These are phyloP conservation scores for Noctua fimbriata DNA, from an alignment of 2,888 invertebrate species.

Conservation along the genomic window DNA sequence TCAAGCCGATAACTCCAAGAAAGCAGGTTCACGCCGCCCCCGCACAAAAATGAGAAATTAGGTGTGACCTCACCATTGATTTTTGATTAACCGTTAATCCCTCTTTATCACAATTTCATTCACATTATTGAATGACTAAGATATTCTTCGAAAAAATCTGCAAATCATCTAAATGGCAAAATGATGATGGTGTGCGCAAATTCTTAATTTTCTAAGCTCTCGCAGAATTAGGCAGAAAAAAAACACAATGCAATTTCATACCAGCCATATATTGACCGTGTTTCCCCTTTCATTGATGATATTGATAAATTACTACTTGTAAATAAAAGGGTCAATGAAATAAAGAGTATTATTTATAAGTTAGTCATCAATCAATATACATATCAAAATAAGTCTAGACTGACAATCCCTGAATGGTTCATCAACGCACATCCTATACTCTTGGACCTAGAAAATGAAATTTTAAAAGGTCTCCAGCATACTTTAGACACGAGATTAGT, in stretches of 20 bases:
- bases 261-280: background rate
- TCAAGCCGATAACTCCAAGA: conserved; percentile 4
- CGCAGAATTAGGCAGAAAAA: conserved; percentile 2
- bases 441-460: background rate
- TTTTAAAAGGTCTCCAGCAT: background rate
- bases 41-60: conserved; percentile 44
- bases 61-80: conserved; percentile 49
- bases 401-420: background rate
- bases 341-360: background rate
- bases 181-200: conserved; percentile 16
- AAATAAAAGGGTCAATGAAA: background rate
- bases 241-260: conserved; percentile 9
- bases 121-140: conserved; percentile 48
- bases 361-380: background rate
- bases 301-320: background rate
- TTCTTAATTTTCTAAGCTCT: conserved; percentile 28
- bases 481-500: background rate
- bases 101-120: conserved; percentile 44
- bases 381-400: no score
- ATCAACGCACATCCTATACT: background rate
- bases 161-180: conserved; percentile 52
- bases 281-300: background rate
- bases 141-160: conserved; percentile 38
- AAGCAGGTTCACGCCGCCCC: conserved; percentile 34
- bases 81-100: conserved; percentile 59